Percentiles rank a stretch among this genome's conserved stretches.
phyloP scores from a whole-genome alignment of 2,888 invertebrate genomes.

The Sesia apiformis region DNA sequence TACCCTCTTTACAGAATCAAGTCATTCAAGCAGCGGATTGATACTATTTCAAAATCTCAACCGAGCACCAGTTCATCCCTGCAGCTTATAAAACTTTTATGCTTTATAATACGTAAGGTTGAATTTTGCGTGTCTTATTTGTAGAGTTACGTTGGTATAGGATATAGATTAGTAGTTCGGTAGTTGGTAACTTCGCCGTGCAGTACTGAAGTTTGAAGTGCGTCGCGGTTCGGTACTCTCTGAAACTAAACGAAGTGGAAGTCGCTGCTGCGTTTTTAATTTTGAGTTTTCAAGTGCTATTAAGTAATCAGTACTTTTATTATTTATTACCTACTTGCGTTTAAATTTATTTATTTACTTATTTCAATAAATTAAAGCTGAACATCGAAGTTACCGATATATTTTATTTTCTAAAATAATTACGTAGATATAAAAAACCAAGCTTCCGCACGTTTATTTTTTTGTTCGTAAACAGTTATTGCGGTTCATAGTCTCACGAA shows the following conservation, averaged over 20 bases:
- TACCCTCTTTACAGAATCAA: constrained; percentile 27
- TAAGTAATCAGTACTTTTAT: background rate
- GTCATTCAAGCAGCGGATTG: constrained; percentile 17
- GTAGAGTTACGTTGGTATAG: constrained; percentile 22
- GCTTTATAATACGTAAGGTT: constrained; percentile 21
- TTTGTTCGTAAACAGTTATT: no score
- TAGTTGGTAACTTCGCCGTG: constrained; percentile 22
- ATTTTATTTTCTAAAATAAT: no score
- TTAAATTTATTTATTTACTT: no score
- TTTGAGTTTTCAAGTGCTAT: background rate
- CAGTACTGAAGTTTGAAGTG: constrained; percentile 31
- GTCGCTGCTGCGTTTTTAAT: constrained; percentile 15
- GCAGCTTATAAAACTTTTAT: background rate
- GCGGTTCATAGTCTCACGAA: no score
- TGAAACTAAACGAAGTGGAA: constrained; percentile 42
- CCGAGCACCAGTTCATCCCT: background rate
- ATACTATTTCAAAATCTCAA: constrained; percentile 17
- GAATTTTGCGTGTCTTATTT: constrained; percentile 31
- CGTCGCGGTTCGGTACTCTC: constrained; percentile 25
- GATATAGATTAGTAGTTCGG: constrained; percentile 45
- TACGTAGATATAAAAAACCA: no score
- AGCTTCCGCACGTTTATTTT: no score
- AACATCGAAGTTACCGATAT: no score
- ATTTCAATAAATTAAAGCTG: no score
- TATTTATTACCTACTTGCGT: no score